Evolutionary conservation across 2,113 vertebrate species (phyloP).

Genomic region (Entomyzon cyanotis): DNA sequence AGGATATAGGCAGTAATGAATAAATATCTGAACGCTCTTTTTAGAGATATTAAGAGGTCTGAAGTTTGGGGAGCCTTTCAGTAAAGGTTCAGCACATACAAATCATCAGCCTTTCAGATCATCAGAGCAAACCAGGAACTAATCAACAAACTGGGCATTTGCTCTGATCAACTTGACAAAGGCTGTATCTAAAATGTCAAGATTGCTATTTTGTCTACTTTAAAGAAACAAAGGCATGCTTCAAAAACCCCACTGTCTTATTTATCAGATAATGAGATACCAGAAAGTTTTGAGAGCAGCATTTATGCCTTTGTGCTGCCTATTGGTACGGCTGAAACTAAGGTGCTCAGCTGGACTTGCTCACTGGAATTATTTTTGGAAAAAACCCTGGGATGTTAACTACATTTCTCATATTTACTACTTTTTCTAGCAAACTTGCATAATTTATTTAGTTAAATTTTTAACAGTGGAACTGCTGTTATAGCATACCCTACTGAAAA

Average conservation of each 20-base stretch:
- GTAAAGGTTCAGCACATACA: neutral
- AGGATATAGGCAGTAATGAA: neutral
- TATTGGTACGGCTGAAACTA: neutral
- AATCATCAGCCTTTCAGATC: neutral
- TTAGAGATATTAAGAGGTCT: neutral
- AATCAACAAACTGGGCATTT: neutral
- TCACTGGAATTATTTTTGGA: neutral
- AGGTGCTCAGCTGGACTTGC: neutral
- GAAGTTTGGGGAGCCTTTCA: neutral
- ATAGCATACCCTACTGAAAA: neutral
- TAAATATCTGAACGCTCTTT: neutral
- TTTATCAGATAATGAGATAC: neutral
- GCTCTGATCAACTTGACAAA: neutral
- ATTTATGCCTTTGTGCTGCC: neutral
- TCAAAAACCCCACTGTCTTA: neutral
- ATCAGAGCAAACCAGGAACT: neutral
- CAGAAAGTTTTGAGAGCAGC: neutral
- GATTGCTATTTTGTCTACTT: neutral
- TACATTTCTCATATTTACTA: neutral
- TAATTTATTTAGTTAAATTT: neutral
- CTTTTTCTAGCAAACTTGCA: neutral
- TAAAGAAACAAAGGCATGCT: neutral
- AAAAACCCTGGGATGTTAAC: neutral
- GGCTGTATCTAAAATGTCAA: neutral
- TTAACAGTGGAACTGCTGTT: neutral